phyloP scores from a whole-genome alignment of 64 coral and sea anemone genomes.

The Hydrozoanthus tunicans region DNA sequence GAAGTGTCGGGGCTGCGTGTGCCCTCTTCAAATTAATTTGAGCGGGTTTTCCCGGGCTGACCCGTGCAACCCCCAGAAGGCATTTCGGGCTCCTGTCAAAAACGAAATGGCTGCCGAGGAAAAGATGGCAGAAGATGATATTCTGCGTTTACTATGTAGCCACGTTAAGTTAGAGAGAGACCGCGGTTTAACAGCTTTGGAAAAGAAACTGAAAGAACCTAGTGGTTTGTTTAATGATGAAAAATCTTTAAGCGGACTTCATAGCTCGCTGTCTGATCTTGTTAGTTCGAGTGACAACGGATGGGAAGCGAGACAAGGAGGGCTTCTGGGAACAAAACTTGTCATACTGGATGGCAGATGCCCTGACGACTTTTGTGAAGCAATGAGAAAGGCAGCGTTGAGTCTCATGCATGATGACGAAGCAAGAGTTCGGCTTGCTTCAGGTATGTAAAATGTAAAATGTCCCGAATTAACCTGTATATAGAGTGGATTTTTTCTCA shows the following conservation, averaged over 20 bases:
- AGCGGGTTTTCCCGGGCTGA: too few species aligned
- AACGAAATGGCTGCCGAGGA: constrained; percentile 68
- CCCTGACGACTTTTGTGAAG: constrained; percentile 71
- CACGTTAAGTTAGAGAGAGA: constrained; percentile 88
- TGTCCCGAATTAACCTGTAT: background rate
- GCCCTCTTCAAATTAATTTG: too few species aligned
- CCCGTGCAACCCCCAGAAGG: background rate
- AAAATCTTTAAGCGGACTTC: constrained; percentile 54
- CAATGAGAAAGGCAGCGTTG: constrained; percentile 55
- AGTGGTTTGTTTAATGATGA: constrained; percentile 33
- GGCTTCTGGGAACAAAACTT: constrained; percentile 71
- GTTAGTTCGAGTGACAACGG: constrained; percentile 54
- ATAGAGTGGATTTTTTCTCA: background rate
- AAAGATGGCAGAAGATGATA: background rate
- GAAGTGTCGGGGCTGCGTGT: too few species aligned
- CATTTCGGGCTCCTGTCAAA: constrained; percentile 7
- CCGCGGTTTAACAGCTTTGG: constrained; percentile 67
- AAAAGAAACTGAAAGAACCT: constrained; percentile 61
- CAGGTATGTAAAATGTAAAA: constrained; percentile 52
- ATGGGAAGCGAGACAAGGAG: constrained; percentile 79
- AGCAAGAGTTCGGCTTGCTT: constrained; percentile 82
- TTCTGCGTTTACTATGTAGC: constrained; percentile 62
- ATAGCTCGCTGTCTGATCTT: constrained; percentile 59
- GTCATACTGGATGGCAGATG: constrained; percentile 56
- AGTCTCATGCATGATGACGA: constrained; percentile 90